Evolutionary conservation across 2,113 vertebrate species (phyloP).

Genomic region (Notarius quadriscutis): DNA sequence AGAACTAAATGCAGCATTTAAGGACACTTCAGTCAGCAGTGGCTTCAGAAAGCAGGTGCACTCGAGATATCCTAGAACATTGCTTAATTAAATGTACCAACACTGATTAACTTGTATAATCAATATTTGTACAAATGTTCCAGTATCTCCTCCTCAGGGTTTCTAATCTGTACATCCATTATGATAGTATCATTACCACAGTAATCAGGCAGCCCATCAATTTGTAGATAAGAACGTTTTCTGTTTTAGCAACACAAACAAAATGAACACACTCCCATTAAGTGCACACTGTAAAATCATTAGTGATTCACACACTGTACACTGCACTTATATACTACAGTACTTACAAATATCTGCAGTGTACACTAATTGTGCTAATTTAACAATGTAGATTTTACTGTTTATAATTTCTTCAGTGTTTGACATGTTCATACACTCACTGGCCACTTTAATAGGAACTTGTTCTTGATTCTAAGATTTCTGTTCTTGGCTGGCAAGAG

Average conservation of each 20-base stretch:
- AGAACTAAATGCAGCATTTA: neutral
- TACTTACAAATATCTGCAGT: neutral
- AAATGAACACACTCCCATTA: conserved; percentile 3
- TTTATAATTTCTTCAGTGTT: neutral
- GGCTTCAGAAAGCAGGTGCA: neutral
- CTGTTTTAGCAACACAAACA: neutral
- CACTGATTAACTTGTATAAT: neutral
- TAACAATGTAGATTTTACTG: neutral
- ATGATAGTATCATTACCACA: neutral
- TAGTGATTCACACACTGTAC: neutral
- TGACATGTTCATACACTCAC: neutral
- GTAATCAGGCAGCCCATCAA: neutral
- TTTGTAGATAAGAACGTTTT: neutral
- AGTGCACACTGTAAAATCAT: neutral
- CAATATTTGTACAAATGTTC: conserved; percentile 12
- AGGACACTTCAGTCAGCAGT: neutral
- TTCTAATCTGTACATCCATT: conserved; percentile 4
- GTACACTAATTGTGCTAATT: neutral
- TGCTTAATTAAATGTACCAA: neutral
- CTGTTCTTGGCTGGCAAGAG: no score
- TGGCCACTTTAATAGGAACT: no score
- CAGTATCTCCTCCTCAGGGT: neutral
- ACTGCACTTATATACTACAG: neutral
- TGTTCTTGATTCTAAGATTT: no score
- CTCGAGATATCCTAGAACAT: neutral